Evolutionary conservation across 2,113 vertebrate species (phyloP).

Genomic region (Ciconia stormi): DNA sequence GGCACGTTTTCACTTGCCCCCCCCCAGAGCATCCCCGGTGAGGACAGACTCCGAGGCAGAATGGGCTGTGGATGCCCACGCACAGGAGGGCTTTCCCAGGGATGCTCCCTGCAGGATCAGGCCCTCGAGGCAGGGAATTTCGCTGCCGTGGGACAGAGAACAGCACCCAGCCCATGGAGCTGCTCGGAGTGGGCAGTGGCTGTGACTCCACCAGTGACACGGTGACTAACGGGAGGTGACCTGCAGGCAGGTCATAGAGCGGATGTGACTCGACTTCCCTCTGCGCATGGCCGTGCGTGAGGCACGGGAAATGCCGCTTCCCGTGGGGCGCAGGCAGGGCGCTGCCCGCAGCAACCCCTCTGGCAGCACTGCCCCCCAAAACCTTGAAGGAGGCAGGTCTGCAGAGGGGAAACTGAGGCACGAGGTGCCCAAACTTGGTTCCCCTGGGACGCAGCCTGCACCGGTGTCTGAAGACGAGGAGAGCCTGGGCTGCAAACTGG

Average conservation of each 20-base stretch:
- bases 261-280: slow-evolving; percentile 47
- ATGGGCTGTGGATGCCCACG: neutral
- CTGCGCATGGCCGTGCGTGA: rapidly evolving
- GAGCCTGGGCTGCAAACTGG: neutral
- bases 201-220: neutral
- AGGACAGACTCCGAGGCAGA: neutral
- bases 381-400: neutral
- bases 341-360: neutral
- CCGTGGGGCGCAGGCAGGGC: neutral
- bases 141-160: neutral
- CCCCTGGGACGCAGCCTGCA: neutral
- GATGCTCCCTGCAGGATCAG: neutral
- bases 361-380: neutral
- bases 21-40: rapidly evolving
- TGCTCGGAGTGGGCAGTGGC: neutral
- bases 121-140: rapidly evolving
- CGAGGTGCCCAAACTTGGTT: neutral
- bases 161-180: neutral
- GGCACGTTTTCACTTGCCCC: neutral
- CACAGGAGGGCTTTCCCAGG: neutral
- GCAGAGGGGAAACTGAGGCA: neutral
- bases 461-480: rapidly evolving
- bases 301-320: neutral
- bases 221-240: slow-evolving; percentile 13
- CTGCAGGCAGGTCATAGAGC: neutral